Base-by-base conservation (phyloP, 1,140 invertebrate species). In the Colletes gigas region DNA sequence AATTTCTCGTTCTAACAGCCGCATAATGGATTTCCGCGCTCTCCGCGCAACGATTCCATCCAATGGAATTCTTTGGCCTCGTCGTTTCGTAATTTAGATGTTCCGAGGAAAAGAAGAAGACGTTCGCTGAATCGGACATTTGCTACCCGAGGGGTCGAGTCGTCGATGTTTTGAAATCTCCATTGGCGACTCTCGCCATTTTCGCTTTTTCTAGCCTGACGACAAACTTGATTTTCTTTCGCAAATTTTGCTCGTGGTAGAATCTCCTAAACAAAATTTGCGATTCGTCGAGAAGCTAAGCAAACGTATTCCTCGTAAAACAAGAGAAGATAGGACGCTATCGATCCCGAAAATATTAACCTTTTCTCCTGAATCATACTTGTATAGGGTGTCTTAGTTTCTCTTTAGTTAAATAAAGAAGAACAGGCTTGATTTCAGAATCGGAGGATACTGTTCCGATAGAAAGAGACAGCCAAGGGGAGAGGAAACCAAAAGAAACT, bases 1-100 rank as follows among this genome's bases (percentile, higher is more conserved):
- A 85, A 85, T 85, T 85, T 82, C 79, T 74, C 79, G 83, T 85
- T 57, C 83, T 74, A 82, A 85, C 73, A 82, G 83, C 74, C 83
- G 79, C 83, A 85, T 85, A 85, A 85, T 85, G 55, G 78, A 21
- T 39, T 21, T 47, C 63, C 76, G 63, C 69, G 81, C 52, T 19
- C 50, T 47, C 63, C 76, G 63, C 77, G 77, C 52, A 7, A 15
- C 41, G 21, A 17, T 57, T 57, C 78, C 75, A 62, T 44, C 47
- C 68, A 44, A 84, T 72, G 57, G 72, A 21, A 76, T 55, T 12
- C 50, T 15, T 55, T 55, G 39, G 30, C 67, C 70, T 50, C 65
- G 59, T 47, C 74, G 30, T 19, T 0, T 12, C 14, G 47, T 57
- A 77, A 85, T 85, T 84, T 85, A 85, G 83, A 84, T 14, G 72